phyloP scores from a whole-genome alignment of 64 coral and sea anemone species.

The Cladopsammia gracilis region DNA sequence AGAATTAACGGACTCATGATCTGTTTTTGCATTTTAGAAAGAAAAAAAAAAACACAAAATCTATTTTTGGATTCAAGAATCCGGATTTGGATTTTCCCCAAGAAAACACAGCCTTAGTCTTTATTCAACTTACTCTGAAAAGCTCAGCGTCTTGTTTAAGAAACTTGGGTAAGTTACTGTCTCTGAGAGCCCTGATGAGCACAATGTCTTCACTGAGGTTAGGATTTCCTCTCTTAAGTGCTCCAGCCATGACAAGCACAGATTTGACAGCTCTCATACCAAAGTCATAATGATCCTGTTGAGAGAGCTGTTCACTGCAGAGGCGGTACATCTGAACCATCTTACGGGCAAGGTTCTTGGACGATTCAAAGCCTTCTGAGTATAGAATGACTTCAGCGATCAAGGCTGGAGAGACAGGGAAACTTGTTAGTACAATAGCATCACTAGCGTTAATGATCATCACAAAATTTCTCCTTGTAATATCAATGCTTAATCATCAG shows the following conservation, averaged over 20 bases:
- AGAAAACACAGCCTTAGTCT: too few species aligned
- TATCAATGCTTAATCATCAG: too few species aligned
- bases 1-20: too few species aligned
- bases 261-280: conserved; percentile 99
- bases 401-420: conserved; percentile 60
- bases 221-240: conserved; percentile 95
- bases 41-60: too few species aligned
- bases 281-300: conserved; percentile 99
- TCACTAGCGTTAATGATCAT: neutral
- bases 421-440: neutral
- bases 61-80: too few species aligned
- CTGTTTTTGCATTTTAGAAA: too few species aligned
- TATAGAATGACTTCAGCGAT: conserved; percentile 99
- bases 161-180: conserved; percentile 98
- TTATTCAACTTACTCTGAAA: conserved; percentile 80
- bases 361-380: conserved; percentile 99
- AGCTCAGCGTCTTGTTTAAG: conserved; percentile 92
- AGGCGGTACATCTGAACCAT: conserved; percentile 99
- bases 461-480: too few species aligned
- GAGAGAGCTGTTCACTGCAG: conserved; percentile 97
- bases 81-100: too few species aligned
- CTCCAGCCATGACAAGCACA: conserved; percentile 98
- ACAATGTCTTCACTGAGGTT: conserved; percentile 96
- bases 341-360: conserved; percentile 97
- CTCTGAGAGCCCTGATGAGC: conserved; percentile 88